Base-by-base conservation (phyloP, 2,797 vertebrate genomes). In the Molossus alvarezi region DNA sequence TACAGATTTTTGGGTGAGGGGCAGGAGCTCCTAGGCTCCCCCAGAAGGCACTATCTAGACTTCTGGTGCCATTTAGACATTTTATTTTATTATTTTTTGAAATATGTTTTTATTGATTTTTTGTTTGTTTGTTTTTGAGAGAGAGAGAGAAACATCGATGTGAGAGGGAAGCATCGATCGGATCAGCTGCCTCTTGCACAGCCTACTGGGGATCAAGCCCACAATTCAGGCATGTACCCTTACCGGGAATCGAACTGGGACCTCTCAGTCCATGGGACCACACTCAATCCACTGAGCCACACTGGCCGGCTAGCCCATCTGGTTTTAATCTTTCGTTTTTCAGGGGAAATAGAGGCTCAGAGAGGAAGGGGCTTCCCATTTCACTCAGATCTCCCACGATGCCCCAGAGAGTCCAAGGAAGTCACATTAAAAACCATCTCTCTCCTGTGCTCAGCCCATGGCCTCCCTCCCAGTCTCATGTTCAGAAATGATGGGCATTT, bases 401-500 rank as follows among this genome's bases (percentile, higher is more conserved):
- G 65, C 29, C 20, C 53, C 7, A 25, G 14, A 27, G 41, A 60
- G 71, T 57, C 71, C 73, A 37, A 37, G 65, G 80, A 64, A 48
- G 60, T 75, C 75, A 86, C 37, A 9, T 29, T 58, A 57, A 77
- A 95, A 94, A 48, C n/a, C 51, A 7, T 5, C 64, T 84, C 6
- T 64, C 27, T 37, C 53, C 57, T 72, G n/a, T 6, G 71, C 69
- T 90, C 37, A 10, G 71, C 79, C 20, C 23, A 14, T 6, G 20
- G 64, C 23, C 37, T 45, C 69, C 60, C 20, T 41, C 55, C 67
- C n/a, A 6, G 20, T 64, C 62, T 82, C 75, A 53, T 8, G 2
- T 33, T 72, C 93, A 90, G 90, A 91, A 89, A 84, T 75, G 83
- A 72, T 48, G 77, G 58, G 20, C 23, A 10, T 37, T 76, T 77